Base-by-base conservation (phyloP, 2,797 vertebrate species). In the Sebastes glaucus region DNA sequence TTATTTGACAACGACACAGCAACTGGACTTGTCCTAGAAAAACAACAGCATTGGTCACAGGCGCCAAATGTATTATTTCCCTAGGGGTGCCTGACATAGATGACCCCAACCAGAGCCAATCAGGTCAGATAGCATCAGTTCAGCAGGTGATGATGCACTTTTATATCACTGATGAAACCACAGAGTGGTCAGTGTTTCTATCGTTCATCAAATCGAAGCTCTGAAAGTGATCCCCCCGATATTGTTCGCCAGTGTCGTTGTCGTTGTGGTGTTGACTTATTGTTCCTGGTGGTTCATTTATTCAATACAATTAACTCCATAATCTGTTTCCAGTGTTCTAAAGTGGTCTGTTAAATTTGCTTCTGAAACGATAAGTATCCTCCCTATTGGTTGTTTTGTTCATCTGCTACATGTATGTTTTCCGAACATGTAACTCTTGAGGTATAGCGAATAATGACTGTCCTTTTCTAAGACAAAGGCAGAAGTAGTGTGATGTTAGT, bases 101-200 rank as follows among this genome's bases (percentile, higher is more conserved):
- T 80, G 55, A 60, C 10, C 55, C 71, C 30, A 38, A 13, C 11
- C 16, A 35, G 8, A 77, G 32, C 23, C 57, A 77, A 53, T 68
- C 53, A 53, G 57, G 57, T 70, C 5, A 55, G 32, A 63, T n/a
- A 55, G 57, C 66, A 63, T 25, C 11, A 69, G 28, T 35, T 61
- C 42, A 77, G 10, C 35, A 62, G 63, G 33, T 61, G 57, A 55
- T 67, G 65, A 63, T 63, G 20, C 11, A 42, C 23, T 59, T 55
- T 59, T 14, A 14, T 67, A 67, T n/a, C 6, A 67, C 23, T 56
- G 52, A 56, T 65, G 49, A 72, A 49, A 18, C 52, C 62, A 28
- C 6, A 4, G 18, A 53, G 23, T 22, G 8, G 23, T 18, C 42
- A 46, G 42, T 18, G 42, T 46, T 46, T 46, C 42, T 46, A 18